Evolutionary conservation across 1,140 invertebrate species (phyloP).

Genomic region (Ylistrum balloti): DNA sequence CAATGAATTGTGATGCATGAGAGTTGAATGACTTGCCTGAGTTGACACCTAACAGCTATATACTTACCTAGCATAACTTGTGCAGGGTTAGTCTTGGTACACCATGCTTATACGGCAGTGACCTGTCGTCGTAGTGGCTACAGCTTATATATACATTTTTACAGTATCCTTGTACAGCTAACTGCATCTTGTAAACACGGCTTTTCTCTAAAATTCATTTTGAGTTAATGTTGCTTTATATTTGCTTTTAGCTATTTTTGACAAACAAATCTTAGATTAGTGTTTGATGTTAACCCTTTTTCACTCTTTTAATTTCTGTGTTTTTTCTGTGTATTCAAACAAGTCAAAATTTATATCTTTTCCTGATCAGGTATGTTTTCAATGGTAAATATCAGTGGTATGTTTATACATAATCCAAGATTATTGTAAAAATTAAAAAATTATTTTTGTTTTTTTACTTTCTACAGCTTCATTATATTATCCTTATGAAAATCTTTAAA

Average conservation of each 20-base stretch:
- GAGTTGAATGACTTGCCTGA: background rate
- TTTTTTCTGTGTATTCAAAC: background rate
- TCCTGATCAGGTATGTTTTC: background rate
- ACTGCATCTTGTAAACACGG: constrained; percentile 28
- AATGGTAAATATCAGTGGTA: background rate
- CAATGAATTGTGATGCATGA: constrained; percentile 23
- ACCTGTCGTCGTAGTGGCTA: background rate
- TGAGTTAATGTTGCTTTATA: background rate
- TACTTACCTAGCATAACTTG: background rate
- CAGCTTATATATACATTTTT: background rate
- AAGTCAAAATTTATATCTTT: background rate
- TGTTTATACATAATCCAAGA: background rate
- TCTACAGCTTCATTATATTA: background rate
- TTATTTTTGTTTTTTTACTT: background rate
- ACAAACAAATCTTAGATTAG: background rate
- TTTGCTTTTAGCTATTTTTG: constrained; percentile 19
- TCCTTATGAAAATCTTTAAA: background rate
- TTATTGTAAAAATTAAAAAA: background rate
- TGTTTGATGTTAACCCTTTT: constrained; percentile 10
- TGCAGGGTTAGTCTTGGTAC: background rate
- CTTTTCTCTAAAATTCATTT: background rate
- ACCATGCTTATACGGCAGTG: background rate
- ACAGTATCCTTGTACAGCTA: constrained; percentile 23
- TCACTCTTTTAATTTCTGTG: background rate
- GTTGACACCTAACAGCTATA: constrained; percentile 28